Conservation (phyloP, 30 jellyfish, hydroid and myxozoan species). For the Aurelia aurita complex sp. Pacific region DNA sequence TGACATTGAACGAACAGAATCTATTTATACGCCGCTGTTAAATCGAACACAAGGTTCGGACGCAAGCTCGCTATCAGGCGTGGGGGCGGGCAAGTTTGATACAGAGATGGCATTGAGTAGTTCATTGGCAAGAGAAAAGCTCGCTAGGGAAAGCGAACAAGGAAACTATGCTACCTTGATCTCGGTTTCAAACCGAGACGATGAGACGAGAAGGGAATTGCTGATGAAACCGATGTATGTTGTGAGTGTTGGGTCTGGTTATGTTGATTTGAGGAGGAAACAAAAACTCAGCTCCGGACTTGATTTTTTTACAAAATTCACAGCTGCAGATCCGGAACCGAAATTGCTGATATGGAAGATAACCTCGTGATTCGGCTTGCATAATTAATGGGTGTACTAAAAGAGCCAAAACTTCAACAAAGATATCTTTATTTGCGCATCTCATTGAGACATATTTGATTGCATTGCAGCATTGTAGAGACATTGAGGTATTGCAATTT, state of each 20-base stretch:
- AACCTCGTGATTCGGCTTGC: conserved; percentile 7
- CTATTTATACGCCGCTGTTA: conserved; percentile 80
- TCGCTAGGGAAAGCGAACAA: conserved; percentile 62
- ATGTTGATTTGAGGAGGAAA: conserved; percentile 71
- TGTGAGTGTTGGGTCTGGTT: conserved; percentile 89
- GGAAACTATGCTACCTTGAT: conserved; percentile 77
- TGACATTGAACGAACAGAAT: conserved; percentile 14
- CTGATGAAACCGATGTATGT: conserved; percentile 82
- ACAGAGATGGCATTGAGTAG: conserved; percentile 68
- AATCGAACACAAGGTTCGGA: conserved; percentile 11
- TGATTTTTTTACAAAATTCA: conserved; percentile 49
- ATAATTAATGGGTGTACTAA: too few relatives aligned
- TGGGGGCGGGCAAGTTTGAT: conserved; percentile 62
- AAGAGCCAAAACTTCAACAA: too few relatives aligned
- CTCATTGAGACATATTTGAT: too few relatives aligned
- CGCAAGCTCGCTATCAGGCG: conserved; percentile 53
- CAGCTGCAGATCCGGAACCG: conserved; percentile 60
- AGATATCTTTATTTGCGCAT: too few relatives aligned
- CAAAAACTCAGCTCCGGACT: conserved; percentile 48
- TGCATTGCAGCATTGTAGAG: too few relatives aligned
- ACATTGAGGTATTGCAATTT: too few relatives aligned
- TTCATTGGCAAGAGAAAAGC: conserved; percentile 57
- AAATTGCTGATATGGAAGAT: conserved; percentile 74
- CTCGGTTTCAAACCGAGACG: conserved; percentile 72
- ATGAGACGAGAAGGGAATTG: conserved; percentile 44